A percentile compares a stretch with the other conserved stretches of the same genome.
Evolutionary conservation across 2,888 invertebrate species (phyloP).

Genomic region (Neria commutata): DNA sequence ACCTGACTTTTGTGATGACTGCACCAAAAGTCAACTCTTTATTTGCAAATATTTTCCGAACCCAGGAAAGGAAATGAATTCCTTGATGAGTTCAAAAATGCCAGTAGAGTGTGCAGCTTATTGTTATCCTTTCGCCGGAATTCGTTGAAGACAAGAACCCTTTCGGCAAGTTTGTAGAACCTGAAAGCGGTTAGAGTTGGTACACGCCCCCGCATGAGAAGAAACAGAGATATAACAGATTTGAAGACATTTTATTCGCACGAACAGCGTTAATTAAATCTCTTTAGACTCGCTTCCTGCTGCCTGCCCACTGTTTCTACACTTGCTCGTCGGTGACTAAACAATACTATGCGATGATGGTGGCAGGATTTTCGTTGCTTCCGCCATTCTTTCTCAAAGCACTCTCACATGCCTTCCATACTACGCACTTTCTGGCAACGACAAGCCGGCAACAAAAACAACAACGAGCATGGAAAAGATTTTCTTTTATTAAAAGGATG

Average conservation of each 20-base stretch:
- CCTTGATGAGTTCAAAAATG: constrained; percentile 15
- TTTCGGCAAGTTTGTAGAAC: constrained; percentile 43
- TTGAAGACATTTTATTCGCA: constrained; percentile 13
- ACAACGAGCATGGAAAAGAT: constrained; percentile 9
- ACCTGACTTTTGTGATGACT: too few relatives aligned
- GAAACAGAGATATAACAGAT: constrained; percentile 42
- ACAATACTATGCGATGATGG: constrained; percentile 1
- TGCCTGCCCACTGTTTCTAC: neutral
- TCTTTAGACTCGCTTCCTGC: constrained; percentile 45
- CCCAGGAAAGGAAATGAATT: constrained; percentile 1
- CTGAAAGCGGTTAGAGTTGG: constrained; percentile 36
- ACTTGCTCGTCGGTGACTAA: neutral
- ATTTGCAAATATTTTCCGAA: constrained; percentile 46
- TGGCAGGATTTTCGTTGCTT: too few relatives aligned
- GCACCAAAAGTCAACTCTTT: constrained; percentile 40
- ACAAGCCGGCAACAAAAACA: constrained; percentile 13
- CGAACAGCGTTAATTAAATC: constrained; percentile 53
- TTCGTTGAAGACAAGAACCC: constrained; percentile 18
- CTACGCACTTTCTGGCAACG: constrained; percentile 8
- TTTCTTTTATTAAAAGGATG: constrained; percentile 56
- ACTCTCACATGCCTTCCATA: too few relatives aligned
- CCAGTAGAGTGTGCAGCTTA: constrained; percentile 21
- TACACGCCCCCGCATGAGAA: constrained; percentile 34
- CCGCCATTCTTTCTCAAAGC: too few relatives aligned
- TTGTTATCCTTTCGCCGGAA: constrained; percentile 47